Base-by-base conservation (phyloP, 2,113 vertebrate species). In the Ictalurus furcatus region DNA sequence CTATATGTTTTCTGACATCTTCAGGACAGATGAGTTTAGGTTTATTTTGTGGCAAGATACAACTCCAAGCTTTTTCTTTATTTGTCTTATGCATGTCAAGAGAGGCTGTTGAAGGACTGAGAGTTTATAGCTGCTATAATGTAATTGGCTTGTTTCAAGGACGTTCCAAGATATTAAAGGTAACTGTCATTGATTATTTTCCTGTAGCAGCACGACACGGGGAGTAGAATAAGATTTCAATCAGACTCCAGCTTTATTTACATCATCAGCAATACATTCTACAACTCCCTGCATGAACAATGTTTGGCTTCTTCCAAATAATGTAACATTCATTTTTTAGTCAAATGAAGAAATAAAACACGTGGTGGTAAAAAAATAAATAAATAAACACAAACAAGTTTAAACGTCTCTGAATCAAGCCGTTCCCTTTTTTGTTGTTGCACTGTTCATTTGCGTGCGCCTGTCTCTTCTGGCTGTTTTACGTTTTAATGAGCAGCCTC, bases 391-490 rank as follows among this genome's bases (percentile, higher is more conserved):
- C 4, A 44, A 44, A 4, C 40, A 9, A 6, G 30, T 34, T 71
- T 34, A 34, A 71, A 19, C 2, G 34, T 74, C 19, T 74, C 34
- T 34, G 8, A 21, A 25, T 12, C 19, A 44, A 74, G 8, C 19
- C 34, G 6, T 76, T 14, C 23, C 23, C 12, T 79, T 28, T 48
- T 79, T 37, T 73, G 30, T 73, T 73, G 30, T 71, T 71, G 28
- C 5, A 4, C 67, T 37, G 69, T 74, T 79, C 44, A 28, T 79
- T 52, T 79, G 44, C 0, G 13, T 28, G 9, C 23, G 23, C 21
- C 37, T 52, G 76, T 79, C 74, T 79, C 44, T 79, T 79, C 76
- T 52, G 76, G 25, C 76, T 79, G 76, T 52, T 52, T 79, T 79
- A 79, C 2, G 76, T 79, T 79, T 79, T 79, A 79, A 79, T 79